A percentile compares a stretch with the other conserved stretches of the same genome.
Evolutionary conservation across 2,113 vertebrate species (phyloP).

Genomic region (Pagrus major): DNA sequence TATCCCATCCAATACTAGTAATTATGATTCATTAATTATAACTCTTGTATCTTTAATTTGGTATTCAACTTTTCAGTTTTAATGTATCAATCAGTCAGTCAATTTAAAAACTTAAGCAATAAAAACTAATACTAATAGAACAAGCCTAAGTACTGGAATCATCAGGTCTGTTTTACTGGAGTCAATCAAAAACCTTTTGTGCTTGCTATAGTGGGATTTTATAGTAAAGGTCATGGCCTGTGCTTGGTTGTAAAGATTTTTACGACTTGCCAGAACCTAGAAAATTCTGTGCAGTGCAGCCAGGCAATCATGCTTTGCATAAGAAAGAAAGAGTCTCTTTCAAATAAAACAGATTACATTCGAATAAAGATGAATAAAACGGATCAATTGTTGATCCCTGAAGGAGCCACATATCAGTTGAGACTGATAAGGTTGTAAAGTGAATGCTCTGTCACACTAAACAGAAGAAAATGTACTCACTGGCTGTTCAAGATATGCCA

Average conservation of each 20-base stretch:
- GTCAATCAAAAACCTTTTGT: neutral
- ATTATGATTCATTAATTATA: neutral
- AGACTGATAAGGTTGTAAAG: neutral
- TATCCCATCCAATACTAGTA: neutral
- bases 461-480: slow-evolving; percentile 13
- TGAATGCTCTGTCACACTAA: neutral
- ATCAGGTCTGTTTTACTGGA: neutral
- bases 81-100: too few relatives aligned
- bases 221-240: neutral
- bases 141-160: neutral
- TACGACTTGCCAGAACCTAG: neutral
- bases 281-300: neutral
- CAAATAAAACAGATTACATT: neutral
- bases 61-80: neutral
- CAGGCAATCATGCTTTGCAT: neutral
- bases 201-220: neutral
- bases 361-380: neutral
- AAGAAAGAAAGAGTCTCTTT: too few relatives aligned
- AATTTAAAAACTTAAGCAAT: neutral
- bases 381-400: neutral
- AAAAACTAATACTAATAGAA: neutral
- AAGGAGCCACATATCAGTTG: neutral
- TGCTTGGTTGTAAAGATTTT: neutral
- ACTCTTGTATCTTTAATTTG: too few relatives aligned
- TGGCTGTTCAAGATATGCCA: neutral